These are phyloP conservation scores for Phaethon lepturus DNA, from an alignment of 2,113 vertebrate genomes.

Conservation along the genomic window DNA sequence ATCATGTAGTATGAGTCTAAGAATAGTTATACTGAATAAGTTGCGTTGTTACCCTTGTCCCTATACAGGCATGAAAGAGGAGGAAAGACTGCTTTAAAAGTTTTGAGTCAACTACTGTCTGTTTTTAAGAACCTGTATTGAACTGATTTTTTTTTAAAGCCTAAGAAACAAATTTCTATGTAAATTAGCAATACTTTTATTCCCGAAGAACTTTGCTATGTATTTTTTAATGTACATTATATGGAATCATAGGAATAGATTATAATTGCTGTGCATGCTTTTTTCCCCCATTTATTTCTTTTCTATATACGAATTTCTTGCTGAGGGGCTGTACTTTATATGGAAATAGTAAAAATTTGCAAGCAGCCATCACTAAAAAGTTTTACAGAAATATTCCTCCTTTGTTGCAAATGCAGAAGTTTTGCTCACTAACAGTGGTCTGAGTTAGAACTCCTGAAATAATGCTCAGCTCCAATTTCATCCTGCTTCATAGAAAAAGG, in stretches of 20 bases:
- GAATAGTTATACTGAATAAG: background rate
- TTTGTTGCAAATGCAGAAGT: background rate
- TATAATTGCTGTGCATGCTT: background rate
- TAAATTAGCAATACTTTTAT: background rate
- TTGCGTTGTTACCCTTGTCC: background rate
- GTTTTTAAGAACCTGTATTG: background rate
- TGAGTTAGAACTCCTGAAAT: background rate
- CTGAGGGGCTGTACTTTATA: background rate
- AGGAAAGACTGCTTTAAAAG: background rate
- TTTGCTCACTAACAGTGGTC: background rate
- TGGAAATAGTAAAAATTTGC: background rate
- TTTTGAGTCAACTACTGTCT: background rate
- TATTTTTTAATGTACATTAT: background rate
- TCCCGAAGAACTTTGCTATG: background rate
- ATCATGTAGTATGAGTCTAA: background rate
- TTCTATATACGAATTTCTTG: background rate
- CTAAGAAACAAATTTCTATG: background rate
- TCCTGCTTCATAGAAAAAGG: background rate
- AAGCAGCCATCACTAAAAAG: background rate
- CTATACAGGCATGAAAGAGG: background rate
- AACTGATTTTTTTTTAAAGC: background rate
- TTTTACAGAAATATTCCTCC: background rate
- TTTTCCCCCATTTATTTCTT: background rate
- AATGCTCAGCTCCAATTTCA: background rate
- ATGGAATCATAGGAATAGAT: background rate